Evolutionary conservation across 2,888 invertebrate species (phyloP).

Genomic region (Tenthredo livida): DNA sequence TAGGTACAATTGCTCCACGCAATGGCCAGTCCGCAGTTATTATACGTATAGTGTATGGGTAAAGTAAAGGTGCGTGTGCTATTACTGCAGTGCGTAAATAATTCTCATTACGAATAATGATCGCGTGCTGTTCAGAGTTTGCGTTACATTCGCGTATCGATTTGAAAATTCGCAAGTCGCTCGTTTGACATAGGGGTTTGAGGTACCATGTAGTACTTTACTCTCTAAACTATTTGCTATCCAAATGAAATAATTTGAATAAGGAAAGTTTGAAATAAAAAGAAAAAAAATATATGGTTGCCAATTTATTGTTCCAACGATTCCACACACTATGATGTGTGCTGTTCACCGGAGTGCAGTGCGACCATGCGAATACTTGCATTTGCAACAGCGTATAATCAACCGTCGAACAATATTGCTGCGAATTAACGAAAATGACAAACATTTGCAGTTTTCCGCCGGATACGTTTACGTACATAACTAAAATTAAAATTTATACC

Average conservation of each 20-base stretch:
- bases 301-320: constrained; percentile 45
- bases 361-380: constrained; percentile 54
- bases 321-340: constrained; percentile 23
- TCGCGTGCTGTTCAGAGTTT: not conserved
- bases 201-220: not conserved
- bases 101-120: constrained; percentile 10
- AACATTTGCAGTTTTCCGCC: constrained; percentile 57
- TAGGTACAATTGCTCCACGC: constrained; percentile 9
- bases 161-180: not conserved
- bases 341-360: constrained; percentile 54
- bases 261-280: not conserved
- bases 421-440: constrained; percentile 62
- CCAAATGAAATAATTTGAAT: not conserved
- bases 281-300: not conserved
- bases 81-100: constrained; percentile 6
- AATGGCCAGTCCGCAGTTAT: not conserved
- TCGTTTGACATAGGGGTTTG: not conserved
- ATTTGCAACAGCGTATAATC: constrained; percentile 48
- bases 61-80: not conserved
- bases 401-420: constrained; percentile 55
- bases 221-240: not conserved
- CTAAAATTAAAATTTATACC: constrained; percentile 63
- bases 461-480: constrained; percentile 27
- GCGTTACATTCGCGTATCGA: not conserved
- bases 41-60: not conserved